Evolutionary conservation across 2,797 vertebrate species (phyloP), one percentile per base, ranked within the genome.

Genomic region (Pseudochromis fuscus): DNA sequence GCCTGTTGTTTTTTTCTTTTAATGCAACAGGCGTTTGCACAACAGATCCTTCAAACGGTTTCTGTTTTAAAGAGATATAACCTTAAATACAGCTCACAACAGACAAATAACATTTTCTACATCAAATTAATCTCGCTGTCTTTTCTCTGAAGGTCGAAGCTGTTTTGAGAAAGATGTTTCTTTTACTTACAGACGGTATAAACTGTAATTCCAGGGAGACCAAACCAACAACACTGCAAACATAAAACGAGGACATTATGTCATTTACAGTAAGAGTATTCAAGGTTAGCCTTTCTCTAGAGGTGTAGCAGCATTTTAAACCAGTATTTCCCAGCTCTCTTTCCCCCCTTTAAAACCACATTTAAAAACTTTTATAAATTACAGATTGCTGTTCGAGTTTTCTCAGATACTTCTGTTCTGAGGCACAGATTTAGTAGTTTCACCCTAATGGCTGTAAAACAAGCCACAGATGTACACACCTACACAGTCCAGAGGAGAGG

Each of bases 71-170:
- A 38, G 13, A 38, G 5, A 5, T 18, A 5, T 16, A 31, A 31
- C 24, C 15, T 56, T 50, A 72, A 81, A 60, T 37, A 12, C n/a
- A 7, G 23, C 33, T 35, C 33, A 13, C 33, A 35, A 35, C 12
- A 35, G 33, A 35, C 33, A 35, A 15, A 35, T 51, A 50, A 16
- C 1, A 46, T 60, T 33, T 46, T 13, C 23, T 23, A 15, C 37
- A 19, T 72, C n/a, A 28, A 30, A 69, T 33, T 18, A n/a, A 48
- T 46, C 18, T 9, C 10, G 13, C 52, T 37, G 7, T 7, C 33
- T 46, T 76, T 33, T 35, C 21, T 1, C 65, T 49, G 33, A 67
- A 75, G 62, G 71, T 66, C 63, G 46, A 66, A 63, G 3, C 5
- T 58, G 38, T 53, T 61, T 35, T 56, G 30, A 51, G 30, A 68